Evolutionary conservation across 2,888 invertebrate species (phyloP).

Genomic region (Nomada fabriciana): DNA sequence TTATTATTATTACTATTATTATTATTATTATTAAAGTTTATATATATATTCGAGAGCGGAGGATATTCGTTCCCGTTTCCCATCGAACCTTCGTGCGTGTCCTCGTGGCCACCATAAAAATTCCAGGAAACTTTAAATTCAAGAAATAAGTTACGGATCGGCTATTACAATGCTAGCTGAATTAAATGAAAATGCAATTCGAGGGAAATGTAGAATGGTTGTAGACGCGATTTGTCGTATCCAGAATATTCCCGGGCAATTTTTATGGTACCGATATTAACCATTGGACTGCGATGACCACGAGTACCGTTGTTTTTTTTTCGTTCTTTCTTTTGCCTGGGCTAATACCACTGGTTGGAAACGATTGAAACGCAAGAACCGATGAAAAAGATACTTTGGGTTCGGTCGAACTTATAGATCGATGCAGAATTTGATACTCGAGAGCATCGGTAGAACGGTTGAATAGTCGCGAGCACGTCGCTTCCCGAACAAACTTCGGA

Average conservation of each 20-base stretch:
- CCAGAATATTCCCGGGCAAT: slow-evolving; percentile 17
- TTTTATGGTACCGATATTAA: slow-evolving; percentile 27
- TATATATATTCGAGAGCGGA: slow-evolving; percentile 51
- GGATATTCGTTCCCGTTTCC: slow-evolving; percentile 48
- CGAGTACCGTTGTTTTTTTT: slow-evolving; percentile 40
- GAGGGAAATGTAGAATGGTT: neutral
- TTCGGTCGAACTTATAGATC: slow-evolving; percentile 25
- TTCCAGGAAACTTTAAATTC: slow-evolving; percentile 12
- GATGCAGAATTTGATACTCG: slow-evolving; percentile 50
- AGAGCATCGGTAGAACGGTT: slow-evolving; percentile 39
- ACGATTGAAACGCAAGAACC: neutral
- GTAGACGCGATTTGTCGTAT: no score
- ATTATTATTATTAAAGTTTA: slow-evolving; percentile 45
- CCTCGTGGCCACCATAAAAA: slow-evolving; percentile 40
- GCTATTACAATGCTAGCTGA: neutral
- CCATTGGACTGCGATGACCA: slow-evolving; percentile 40
- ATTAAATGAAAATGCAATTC: slow-evolving; percentile 1
- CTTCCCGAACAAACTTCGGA: slow-evolving; percentile 66
- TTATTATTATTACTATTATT: slow-evolving; percentile 29
- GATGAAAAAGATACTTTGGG: neutral
- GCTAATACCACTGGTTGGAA: neutral
- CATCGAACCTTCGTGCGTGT: slow-evolving; percentile 56
- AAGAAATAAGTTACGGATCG: neutral
- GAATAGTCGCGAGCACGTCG: slow-evolving; percentile 65
- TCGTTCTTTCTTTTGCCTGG: neutral